Evolutionary conservation across 2,888 invertebrate genomes (phyloP), one percentile per base, ranked within the genome.

Genomic region (Anodontia alba): DNA sequence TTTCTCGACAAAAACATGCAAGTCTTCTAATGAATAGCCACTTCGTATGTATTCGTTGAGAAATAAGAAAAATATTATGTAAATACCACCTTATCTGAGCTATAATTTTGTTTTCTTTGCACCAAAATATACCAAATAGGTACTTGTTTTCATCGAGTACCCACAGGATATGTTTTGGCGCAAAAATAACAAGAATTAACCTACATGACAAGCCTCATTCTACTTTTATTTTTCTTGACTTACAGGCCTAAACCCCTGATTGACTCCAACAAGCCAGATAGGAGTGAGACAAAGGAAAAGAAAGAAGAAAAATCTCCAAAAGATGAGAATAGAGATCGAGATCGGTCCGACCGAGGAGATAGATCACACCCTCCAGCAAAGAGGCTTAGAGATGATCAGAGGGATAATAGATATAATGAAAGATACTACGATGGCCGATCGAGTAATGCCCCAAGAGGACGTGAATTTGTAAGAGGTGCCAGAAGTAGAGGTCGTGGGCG

Each of bases 381-480:
- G 81, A 88, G 90, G 75, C 91, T 91, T 85, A 83, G 91, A 46
- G 93, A 93, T 73, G 92, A 92, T 74, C 80, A 84, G 20, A 77
- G 81, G 75, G 81, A 78, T 17, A 81, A 81, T 71, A 74, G 83
- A 62, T 84, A 88, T 23, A 84, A 88, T 26, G 57, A 74, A 20
- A 76, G 62, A 33, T 83, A 80, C 38, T 83, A 80, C 43, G 83
- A 83, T 42, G 71, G 54, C 66, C 80, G 89, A 69, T 86, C 87
- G 29, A 81, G 88, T 26, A 87, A 89, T 85, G 83, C 88, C 69
- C 80, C 91, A 38, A 81, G 91, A 49, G 84, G 91, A 38, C 83
- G 92, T 23, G 93, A 93, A 77, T 93, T 92, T 87, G 91, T 92
- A 31, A 83, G 94, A 42, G 93, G 94, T 29, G 87, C 94, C 49